Conservation (phyloP, 1,140 invertebrate genomes). For the Olivierus martensii region DNA sequence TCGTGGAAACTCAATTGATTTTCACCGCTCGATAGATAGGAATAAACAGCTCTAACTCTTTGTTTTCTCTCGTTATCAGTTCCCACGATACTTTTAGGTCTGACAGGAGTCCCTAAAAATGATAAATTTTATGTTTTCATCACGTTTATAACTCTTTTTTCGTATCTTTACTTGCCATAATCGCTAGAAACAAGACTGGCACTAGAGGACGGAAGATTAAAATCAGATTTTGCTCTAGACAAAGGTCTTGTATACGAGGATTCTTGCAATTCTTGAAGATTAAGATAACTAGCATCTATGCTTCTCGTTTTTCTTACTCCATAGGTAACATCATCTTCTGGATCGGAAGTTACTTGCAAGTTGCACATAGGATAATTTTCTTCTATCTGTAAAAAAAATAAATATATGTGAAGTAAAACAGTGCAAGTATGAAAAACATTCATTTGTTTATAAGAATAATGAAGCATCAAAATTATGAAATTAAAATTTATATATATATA, state of each 20-base stretch:
- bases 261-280: slow-evolving; percentile 38
- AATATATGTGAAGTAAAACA: too few relatives aligned
- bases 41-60: slow-evolving; percentile 60
- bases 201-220: slow-evolving; percentile 53
- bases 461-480: too few relatives aligned
- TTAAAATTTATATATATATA: too few relatives aligned
- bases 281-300: slow-evolving; percentile 70
- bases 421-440: too few relatives aligned
- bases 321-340: background rate
- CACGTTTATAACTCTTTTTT: background rate
- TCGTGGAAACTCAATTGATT: slow-evolving; percentile 83
- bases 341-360: background rate
- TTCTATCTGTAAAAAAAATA: too few relatives aligned
- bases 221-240: slow-evolving; percentile 65
- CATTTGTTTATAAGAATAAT: too few relatives aligned
- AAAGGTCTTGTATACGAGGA: slow-evolving; percentile 4
- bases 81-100: slow-evolving; percentile 56
- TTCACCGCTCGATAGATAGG: slow-evolving; percentile 75
- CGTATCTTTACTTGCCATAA: background rate
- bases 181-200: background rate
- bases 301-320: slow-evolving; percentile 62
- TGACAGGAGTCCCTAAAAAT: slow-evolving; percentile 20
- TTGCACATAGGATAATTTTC: too few relatives aligned
- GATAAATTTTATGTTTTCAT: background rate
- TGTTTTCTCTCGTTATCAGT: too few relatives aligned